Base-by-base conservation (phyloP, 1,140 invertebrate species). In the Drosophila lacertosa region DNA sequence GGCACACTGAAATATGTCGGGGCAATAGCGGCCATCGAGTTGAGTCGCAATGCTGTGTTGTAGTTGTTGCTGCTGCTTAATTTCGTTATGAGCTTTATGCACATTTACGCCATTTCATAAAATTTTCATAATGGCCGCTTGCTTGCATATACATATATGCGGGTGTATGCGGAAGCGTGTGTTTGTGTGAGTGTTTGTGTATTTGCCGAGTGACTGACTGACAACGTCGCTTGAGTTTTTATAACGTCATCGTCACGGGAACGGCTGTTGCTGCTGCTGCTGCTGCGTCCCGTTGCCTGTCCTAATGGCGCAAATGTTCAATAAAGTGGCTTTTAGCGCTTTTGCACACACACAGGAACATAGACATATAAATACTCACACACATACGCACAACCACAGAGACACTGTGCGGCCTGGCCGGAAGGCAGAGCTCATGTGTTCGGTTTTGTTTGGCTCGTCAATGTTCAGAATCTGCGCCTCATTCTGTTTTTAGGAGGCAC, bases 231-330 rank as follows among this genome's bases (percentile, higher is more conserved):
- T 84, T 77, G 60, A 58, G 45, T 76, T 80, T 78, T 86, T 77
- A 70, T 74, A 63, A 70, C 55, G 53, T 63, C 72, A 65, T 86
- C 67, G 76, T 84, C 54, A 73, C 75, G 60, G 72, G 35, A 45
- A 32, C 47, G 50, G 37, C 50, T 22, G 40, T 15, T 9, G 37
- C 37, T 7, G 13, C 26, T 22, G 18, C 22, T 26, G 22, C 20
- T 22, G 4, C 24, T 45, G 66, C 64, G 33, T 69, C 48, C 59
- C 71, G 48, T 77, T 69, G 65, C 47, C 74, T 48, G 53, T 47
- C 53, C 81, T 88, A 88, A 88, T 88, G 82, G 78, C 78, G 82
- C 66, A 88, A 88, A 88, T 88, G 82, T 82, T 88, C 82, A 88
- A 88, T 88, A 88, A 88, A 88, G 82, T 78, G 77, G 82, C 82